Conservation (phyloP, 2,797 vertebrate genomes). For the Onychomys leucogaster region DNA sequence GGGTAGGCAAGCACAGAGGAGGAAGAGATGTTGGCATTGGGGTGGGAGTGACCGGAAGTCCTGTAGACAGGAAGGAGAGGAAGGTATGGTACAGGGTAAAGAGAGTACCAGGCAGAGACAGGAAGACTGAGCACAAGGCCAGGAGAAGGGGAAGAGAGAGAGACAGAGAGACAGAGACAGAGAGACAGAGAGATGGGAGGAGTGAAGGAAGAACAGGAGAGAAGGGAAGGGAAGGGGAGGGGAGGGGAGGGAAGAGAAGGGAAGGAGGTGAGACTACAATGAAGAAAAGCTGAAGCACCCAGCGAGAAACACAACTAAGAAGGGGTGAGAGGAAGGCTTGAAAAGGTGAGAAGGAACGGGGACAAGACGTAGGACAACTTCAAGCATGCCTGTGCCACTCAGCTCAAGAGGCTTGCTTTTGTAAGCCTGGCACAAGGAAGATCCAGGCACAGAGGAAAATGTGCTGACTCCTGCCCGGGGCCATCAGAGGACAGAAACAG, state of each 20-base stretch:
- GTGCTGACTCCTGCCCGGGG: constrained; percentile 74
- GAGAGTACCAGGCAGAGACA: background rate
- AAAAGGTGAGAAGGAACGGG: background rate
- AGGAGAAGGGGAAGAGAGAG: background rate
- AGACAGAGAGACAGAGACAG: background rate
- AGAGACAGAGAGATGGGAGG: background rate
- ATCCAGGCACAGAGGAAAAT: constrained; percentile 59
- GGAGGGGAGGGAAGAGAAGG: too few species aligned
- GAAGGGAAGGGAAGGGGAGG: too few species aligned
- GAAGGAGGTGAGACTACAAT: background rate
- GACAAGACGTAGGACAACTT: background rate
- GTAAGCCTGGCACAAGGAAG: constrained; percentile 58
- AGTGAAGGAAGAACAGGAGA: too few species aligned
- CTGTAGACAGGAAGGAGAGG: background rate
- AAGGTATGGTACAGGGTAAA: background rate
- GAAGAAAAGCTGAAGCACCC: background rate
- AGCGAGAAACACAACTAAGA: background rate
- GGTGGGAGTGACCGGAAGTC: background rate
- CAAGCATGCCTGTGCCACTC: background rate
- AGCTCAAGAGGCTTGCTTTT: constrained; percentile 53
- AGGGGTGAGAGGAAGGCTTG: background rate
- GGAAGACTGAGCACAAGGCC: background rate
- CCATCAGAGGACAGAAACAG: constrained; percentile 74
- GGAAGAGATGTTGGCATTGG: background rate
- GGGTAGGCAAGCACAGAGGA: background rate